These are phyloP conservation scores for Strigamia transsilvanica DNA, from an alignment of 2,888 invertebrate species.

Conservation along the genomic window DNA sequence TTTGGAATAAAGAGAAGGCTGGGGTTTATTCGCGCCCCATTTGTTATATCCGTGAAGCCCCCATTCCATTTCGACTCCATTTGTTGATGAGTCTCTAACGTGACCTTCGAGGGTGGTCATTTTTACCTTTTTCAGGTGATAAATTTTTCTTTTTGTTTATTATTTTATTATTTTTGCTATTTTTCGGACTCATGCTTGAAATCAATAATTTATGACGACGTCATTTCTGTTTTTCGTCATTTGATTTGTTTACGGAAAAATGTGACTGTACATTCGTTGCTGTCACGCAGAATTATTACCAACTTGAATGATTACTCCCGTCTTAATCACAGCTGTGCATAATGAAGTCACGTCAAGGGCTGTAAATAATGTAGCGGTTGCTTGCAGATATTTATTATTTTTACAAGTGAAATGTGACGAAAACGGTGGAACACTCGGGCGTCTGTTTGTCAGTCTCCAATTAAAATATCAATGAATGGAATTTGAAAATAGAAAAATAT, in stretches of 20 bases:
- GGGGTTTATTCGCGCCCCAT: neutral
- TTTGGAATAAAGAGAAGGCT: neutral
- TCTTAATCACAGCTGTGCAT: slow-evolving; percentile 22
- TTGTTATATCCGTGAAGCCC: neutral
- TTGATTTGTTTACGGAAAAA: neutral
- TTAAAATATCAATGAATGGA: too few species aligned
- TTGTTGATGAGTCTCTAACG: slow-evolving; percentile 18
- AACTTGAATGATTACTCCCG: neutral
- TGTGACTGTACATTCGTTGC: neutral
- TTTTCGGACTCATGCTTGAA: neutral
- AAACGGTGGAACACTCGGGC: too few species aligned
- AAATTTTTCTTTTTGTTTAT: neutral
- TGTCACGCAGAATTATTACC: slow-evolving; percentile 4
- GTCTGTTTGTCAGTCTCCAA: too few species aligned
- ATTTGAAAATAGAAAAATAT: too few species aligned
- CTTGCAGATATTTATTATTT: neutral
- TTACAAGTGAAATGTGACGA: neutral
- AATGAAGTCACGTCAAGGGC: slow-evolving; percentile 39
- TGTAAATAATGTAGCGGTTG: neutral
- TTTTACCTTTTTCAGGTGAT: neutral
- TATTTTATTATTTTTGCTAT: neutral
- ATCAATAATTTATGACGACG: neutral
- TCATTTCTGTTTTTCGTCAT: neutral
- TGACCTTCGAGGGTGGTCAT: neutral
- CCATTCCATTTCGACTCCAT: slow-evolving; percentile 16